phyloP scores from a whole-genome alignment of 1,140 invertebrate species.

The Arion vulgaris region DNA sequence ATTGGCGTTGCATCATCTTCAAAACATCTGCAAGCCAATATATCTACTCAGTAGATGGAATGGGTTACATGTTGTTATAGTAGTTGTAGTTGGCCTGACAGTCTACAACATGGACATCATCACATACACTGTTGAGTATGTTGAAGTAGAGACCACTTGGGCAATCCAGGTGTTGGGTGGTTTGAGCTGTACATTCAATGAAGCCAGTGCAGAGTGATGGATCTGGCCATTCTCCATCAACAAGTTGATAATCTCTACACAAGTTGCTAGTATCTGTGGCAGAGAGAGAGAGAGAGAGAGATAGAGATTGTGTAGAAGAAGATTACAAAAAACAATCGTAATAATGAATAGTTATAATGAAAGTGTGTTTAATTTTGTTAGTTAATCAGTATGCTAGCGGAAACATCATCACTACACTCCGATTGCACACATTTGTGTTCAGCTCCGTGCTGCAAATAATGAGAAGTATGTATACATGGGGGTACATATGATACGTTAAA shows the following conservation, averaged over 20 bases:
- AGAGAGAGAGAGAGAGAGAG: no score
- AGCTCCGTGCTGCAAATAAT: no score
- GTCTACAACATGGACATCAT: conserved; percentile 10
- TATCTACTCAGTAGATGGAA: no score
- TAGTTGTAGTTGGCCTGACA: conserved; percentile 10
- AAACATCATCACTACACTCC: no score
- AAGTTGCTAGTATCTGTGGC: neutral
- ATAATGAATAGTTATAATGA: neutral
- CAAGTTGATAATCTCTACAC: neutral
- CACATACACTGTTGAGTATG: neutral
- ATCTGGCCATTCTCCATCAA: conserved; percentile 15
- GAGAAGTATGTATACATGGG: no score
- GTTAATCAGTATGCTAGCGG: no score
- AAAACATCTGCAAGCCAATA: no score
- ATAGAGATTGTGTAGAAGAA: neutral
- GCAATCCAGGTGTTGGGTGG: conserved; percentile 1
- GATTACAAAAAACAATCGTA: neutral
- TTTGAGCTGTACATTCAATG: neutral
- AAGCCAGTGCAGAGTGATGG: neutral
- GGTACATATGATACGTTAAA: no score
- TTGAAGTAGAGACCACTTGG: conserved; percentile 9
- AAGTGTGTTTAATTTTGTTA: neutral
- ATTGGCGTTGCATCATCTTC: no score
- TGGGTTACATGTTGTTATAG: no score
- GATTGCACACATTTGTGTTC: no score